phyloP scores from a whole-genome alignment of 1,140 invertebrate genomes.

The Capitella teleta region DNA sequence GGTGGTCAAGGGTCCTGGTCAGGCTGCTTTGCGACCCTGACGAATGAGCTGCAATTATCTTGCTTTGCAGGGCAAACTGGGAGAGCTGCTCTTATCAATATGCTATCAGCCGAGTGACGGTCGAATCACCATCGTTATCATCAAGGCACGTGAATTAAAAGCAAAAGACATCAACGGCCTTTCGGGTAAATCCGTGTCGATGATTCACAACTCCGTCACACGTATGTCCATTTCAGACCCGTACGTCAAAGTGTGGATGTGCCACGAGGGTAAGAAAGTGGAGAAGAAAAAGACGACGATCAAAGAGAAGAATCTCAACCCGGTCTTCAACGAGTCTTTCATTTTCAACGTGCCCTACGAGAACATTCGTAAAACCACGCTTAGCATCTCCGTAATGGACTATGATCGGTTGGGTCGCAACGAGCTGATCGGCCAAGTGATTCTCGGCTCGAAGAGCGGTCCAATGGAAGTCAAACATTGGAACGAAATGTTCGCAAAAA shows the following conservation, averaged over 20 bases:
- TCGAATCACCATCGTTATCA: slow-evolving; percentile 60
- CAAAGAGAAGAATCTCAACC: slow-evolving; percentile 48
- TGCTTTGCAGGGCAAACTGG: slow-evolving; percentile 44
- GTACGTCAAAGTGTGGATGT: slow-evolving; percentile 50
- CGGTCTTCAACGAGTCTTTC: slow-evolving; percentile 52
- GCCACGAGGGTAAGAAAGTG: slow-evolving; percentile 45
- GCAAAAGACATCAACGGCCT: slow-evolving; percentile 22
- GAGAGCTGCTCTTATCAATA: slow-evolving; percentile 62
- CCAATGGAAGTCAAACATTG: slow-evolving; percentile 76
- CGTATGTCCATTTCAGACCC: slow-evolving; percentile 43
- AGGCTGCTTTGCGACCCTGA: no score
- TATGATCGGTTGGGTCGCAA: slow-evolving; percentile 68
- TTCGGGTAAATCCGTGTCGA: slow-evolving; percentile 6
- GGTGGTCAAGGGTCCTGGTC: no score
- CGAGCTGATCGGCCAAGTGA: slow-evolving; percentile 76
- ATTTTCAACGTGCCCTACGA: slow-evolving; percentile 51
- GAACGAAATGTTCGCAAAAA: slow-evolving; percentile 78
- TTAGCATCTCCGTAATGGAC: slow-evolving; percentile 79
- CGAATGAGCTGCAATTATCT: no score
- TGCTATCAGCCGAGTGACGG: slow-evolving; percentile 69
- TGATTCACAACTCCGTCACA: not conserved
- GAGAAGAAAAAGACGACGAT: slow-evolving; percentile 53
- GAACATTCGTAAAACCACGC: slow-evolving; percentile 68
- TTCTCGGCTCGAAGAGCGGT: slow-evolving; percentile 65
- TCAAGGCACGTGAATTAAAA: slow-evolving; percentile 67